Conservation (phyloP, 2,113 vertebrate species). For the Silurus asotus region DNA sequence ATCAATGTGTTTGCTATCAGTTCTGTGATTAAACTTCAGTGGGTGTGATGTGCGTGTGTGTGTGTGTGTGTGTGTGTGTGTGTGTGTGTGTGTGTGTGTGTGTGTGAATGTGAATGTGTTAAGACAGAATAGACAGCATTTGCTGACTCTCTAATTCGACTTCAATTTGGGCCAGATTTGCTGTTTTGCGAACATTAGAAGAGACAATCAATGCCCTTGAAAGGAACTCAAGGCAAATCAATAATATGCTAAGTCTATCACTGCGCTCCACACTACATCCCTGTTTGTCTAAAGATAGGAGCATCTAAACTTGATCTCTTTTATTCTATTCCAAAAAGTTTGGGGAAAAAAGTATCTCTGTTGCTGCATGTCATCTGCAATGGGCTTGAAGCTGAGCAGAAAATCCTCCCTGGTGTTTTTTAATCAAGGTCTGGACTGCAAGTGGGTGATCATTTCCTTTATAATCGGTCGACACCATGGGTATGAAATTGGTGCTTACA, state of each 20-base stretch:
- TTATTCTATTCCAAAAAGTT: not conserved
- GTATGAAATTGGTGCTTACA: not conserved
- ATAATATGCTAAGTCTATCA: conserved; percentile 26
- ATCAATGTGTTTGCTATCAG: conserved; percentile 48
- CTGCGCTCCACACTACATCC: not conserved
- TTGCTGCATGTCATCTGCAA: not conserved
- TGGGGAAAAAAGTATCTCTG: conserved; percentile 6
- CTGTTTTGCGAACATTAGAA: not conserved
- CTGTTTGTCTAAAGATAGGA: conserved; percentile 18
- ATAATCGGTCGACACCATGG: not conserved
- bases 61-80: not conserved
- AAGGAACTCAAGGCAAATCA: conserved; percentile 3
- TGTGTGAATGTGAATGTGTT: conserved; percentile 8
- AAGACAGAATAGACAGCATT: not conserved
- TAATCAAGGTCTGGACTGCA: conserved; percentile 11
- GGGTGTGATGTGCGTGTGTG: not conserved
- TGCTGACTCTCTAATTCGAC: conserved; percentile 15
- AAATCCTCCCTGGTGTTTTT: not conserved
- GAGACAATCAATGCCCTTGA: conserved; percentile 39
- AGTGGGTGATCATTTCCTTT: not conserved
- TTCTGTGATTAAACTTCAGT: conserved; percentile 46
- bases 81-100: not conserved
- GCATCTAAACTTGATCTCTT: not conserved
- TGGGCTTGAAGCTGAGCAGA: not conserved
- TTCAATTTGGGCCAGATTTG: conserved; percentile 12